Conservation (phyloP, 2,113 vertebrate genomes). For the Colius striatus region DNA sequence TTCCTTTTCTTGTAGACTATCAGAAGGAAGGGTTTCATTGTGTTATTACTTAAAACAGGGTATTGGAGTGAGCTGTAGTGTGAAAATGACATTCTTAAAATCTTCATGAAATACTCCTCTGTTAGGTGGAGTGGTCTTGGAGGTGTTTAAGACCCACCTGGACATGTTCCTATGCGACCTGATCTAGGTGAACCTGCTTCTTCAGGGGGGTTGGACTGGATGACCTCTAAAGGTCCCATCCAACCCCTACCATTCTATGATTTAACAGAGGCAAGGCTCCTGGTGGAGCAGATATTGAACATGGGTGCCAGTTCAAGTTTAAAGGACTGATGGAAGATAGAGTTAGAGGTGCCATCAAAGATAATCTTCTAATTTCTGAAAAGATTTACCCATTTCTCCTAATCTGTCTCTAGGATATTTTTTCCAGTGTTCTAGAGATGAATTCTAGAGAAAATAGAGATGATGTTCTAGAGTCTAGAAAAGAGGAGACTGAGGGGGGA, state of each 20-base stretch:
- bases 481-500: too few relatives aligned
- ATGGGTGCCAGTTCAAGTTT: neutral
- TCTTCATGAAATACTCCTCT: neutral
- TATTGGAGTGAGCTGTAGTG: fast-evolving
- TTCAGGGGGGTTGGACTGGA: too few relatives aligned
- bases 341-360: neutral
- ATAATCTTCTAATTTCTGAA: neutral
- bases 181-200: too few relatives aligned
- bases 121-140: neutral
- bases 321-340: neutral
- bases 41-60: too few relatives aligned
- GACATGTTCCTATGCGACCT: too few relatives aligned
- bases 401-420: neutral
- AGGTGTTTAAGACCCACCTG: too few relatives aligned
- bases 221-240: too few relatives aligned
- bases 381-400: neutral
- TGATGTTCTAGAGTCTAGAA: too few relatives aligned
- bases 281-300: neutral
- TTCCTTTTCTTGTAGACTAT: neutral
- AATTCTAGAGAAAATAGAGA: too few relatives aligned
- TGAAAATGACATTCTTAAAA: neutral
- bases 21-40: neutral
- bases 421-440: neutral
- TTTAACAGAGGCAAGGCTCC: neutral
- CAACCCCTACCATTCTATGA: too few relatives aligned